Percentiles rank a stretch among this genome's conserved stretches.
phyloP scores from a whole-genome alignment of 2,113 vertebrate species.

The Scomber scombrus region DNA sequence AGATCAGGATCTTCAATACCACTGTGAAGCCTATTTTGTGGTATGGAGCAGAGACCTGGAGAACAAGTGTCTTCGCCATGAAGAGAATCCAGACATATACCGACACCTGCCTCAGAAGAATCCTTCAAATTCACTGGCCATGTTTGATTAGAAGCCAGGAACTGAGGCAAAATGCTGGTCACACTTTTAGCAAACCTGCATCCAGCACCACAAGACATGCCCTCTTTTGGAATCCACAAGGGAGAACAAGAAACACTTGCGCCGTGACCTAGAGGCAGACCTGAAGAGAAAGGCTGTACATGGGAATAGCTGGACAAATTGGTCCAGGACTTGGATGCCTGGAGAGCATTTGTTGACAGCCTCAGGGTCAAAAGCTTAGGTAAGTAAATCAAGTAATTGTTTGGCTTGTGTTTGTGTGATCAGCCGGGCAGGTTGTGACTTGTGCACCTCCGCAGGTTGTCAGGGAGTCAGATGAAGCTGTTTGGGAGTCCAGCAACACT shows the following conservation, averaged over 20 bases:
- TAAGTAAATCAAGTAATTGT: not conserved
- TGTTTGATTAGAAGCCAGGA: not conserved
- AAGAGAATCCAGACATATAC: not conserved
- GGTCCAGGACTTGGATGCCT: too few species aligned
- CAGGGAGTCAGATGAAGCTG: slow-evolving; percentile 37
- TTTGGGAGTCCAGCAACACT: slow-evolving; percentile 23
- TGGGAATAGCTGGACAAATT: not conserved
- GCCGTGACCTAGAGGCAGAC: not conserved
- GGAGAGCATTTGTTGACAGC: not conserved
- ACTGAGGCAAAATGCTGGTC: not conserved
- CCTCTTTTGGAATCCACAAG: slow-evolving; percentile 10
- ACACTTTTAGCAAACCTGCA: not conserved
- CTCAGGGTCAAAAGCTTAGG: not conserved
- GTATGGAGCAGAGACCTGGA: not conserved
- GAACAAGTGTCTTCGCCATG: not conserved
- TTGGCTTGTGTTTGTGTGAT: not conserved
- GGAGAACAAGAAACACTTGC: not conserved
- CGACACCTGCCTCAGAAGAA: not conserved
- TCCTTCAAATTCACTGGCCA: not conserved
- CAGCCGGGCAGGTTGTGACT: slow-evolving; percentile 41
- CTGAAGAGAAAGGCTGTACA: not conserved
- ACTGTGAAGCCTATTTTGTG: not conserved
- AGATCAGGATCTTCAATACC: not conserved
- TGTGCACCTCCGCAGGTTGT: slow-evolving; percentile 35
- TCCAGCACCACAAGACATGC: not conserved